Percentiles rank a stretch among this genome's conserved stretches.
phyloP scores from a whole-genome alignment of 2,888 invertebrate genomes.

The Lithophane ornitopus region DNA sequence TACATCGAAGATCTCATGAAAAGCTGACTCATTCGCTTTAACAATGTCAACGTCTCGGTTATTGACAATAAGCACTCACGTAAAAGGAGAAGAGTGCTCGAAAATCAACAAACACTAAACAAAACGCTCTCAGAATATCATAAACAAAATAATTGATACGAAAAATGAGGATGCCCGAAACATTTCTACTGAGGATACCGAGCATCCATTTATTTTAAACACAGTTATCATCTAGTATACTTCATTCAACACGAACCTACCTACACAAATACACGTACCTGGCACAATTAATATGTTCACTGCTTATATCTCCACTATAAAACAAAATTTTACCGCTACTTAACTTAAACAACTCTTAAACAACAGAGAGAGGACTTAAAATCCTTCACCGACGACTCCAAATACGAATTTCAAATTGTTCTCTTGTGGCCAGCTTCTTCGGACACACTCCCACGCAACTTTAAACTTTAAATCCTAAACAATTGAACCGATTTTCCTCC shows the following conservation, averaged over 20 bases:
- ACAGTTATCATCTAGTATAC: conserved; percentile 76
- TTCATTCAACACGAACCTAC: conserved; percentile 76
- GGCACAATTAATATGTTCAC: conserved; percentile 86
- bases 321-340: conserved; percentile 88
- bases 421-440: conserved; percentile 83
- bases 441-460: conserved; percentile 69
- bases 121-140: conserved; percentile 57
- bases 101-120: conserved; percentile 62
- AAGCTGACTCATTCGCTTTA: conserved; percentile 67
- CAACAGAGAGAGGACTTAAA: conserved; percentile 88
- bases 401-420: conserved; percentile 90
- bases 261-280: conserved; percentile 75
- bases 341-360: conserved; percentile 85
- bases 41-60: conserved; percentile 67
- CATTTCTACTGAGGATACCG: conserved; percentile 65
- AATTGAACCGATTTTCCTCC: conserved; percentile 48
- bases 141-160: conserved; percentile 62
- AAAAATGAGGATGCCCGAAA: conserved; percentile 64
- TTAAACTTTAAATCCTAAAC: conserved; percentile 48
- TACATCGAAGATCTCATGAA: conserved; percentile 51
- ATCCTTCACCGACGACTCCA: conserved; percentile 88
- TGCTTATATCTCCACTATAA: conserved; percentile 84
- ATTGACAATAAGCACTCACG: conserved; percentile 64
- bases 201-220: conserved; percentile 72
- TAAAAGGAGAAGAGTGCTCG: conserved; percentile 60